phyloP scores from a whole-genome alignment of 2,113 vertebrate genomes.

The Agapornis roseicollis region DNA sequence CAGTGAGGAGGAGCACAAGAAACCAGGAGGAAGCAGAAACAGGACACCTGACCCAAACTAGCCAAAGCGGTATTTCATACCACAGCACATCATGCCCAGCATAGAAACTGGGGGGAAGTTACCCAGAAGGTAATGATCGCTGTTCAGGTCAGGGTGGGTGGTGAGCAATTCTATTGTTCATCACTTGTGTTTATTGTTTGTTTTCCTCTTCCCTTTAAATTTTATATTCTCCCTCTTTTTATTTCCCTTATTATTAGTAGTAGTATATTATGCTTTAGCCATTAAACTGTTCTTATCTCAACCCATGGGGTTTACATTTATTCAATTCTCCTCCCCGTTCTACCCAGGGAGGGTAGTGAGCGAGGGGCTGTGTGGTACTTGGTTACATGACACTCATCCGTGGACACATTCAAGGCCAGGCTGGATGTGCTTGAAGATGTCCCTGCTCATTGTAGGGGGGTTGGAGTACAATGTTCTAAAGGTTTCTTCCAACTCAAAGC shows the following conservation, averaged over 20 bases:
- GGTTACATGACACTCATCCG: neutral
- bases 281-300: neutral
- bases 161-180: neutral
- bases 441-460: neutral
- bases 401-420: neutral
- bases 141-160: neutral
- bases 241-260: neutral
- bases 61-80: neutral
- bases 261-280: neutral
- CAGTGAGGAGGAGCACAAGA: neutral
- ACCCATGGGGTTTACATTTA: neutral
- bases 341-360: neutral
- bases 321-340: neutral
- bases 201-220: neutral
- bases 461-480: neutral
- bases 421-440: neutral
- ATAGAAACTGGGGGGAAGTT: neutral
- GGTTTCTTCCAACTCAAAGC: neutral
- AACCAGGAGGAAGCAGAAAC: neutral
- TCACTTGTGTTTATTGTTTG: neutral
- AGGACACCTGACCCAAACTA: neutral
- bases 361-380: neutral
- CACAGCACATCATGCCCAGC: neutral
- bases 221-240: neutral
- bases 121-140: neutral